phyloP scores from a whole-genome alignment of 1,140 invertebrate genomes.

The Ceratitis capitata region DNA sequence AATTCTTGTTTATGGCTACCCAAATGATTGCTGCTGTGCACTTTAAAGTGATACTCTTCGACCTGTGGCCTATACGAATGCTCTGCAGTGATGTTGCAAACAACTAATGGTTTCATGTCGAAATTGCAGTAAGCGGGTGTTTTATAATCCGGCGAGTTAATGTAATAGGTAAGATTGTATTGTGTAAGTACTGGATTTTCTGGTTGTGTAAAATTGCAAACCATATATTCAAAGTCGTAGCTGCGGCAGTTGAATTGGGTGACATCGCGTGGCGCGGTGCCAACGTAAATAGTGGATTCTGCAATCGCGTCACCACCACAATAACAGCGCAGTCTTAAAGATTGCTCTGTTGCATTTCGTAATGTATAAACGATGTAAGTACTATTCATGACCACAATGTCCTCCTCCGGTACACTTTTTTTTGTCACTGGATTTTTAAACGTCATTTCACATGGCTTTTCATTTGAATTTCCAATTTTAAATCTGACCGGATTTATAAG shows the following conservation, averaged over 20 bases:
- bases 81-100: conserved; percentile 40
- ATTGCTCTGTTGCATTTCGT: conserved; percentile 33
- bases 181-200: conserved; percentile 40
- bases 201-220: conserved; percentile 44
- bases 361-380: conserved; percentile 40
- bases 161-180: conserved; percentile 42
- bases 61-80: conserved; percentile 9
- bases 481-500: conserved; percentile 40
- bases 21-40: conserved; percentile 34
- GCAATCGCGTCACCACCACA: conserved; percentile 38
- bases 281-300: conserved; percentile 40
- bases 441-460: conserved; percentile 32
- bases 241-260: conserved; percentile 32
- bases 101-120: conserved; percentile 37
- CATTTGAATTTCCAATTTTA: no score
- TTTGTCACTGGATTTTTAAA: conserved; percentile 28
- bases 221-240: conserved; percentile 45
- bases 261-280: neutral
- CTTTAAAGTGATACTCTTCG: conserved; percentile 40
- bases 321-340: conserved; percentile 26
- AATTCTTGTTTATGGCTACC: conserved; percentile 37
- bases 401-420: neutral
- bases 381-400: conserved; percentile 27
- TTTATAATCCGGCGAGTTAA: conserved; percentile 28
- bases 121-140: conserved; percentile 36